A percentile compares a stretch with the other conserved stretches of the same genome.
These are phyloP conservation scores for Chaenodraco wilsoni DNA, from an alignment of 2,797 vertebrate genomes.

Conservation along the genomic window DNA sequence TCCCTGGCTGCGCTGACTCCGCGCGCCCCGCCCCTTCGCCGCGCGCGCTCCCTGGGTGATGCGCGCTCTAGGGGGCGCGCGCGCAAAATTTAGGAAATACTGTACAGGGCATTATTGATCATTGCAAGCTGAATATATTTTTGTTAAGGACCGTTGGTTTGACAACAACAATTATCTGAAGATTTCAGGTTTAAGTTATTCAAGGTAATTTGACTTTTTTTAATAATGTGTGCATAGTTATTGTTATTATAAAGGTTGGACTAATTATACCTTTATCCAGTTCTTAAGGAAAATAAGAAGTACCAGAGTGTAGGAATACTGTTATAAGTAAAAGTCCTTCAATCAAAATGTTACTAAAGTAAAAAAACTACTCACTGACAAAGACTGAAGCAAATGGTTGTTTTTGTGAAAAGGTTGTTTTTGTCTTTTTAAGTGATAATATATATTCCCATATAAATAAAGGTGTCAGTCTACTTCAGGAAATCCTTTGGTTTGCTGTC, in stretches of 20 bases:
- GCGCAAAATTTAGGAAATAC: not conserved
- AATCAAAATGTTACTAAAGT: no score
- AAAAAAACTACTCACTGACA: not conserved
- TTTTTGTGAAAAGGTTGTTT: not conserved
- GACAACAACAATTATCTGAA: no score
- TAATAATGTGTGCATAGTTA: no score
- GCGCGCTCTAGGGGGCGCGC: constrained; percentile 30
- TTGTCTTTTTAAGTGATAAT: not conserved
- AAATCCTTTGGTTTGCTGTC: constrained; percentile 47
- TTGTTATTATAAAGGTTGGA: no score
- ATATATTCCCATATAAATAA: not conserved
- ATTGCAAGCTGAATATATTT: no score
- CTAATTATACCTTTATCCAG: no score
- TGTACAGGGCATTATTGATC: not conserved
- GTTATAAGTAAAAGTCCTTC: no score
- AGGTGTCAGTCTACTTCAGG: not conserved
- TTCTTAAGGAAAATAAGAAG: no score
- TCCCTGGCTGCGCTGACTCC: constrained; percentile 65
- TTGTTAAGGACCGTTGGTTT: no score
- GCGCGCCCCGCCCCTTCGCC: constrained; percentile 73
- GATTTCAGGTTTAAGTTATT: no score
- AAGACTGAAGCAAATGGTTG: not conserved
- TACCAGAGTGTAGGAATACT: no score
- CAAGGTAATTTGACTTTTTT: no score
- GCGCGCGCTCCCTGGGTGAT: constrained; percentile 56